Base-by-base conservation (phyloP, 2,888 invertebrate genomes). In the Parnassius smintheus region DNA sequence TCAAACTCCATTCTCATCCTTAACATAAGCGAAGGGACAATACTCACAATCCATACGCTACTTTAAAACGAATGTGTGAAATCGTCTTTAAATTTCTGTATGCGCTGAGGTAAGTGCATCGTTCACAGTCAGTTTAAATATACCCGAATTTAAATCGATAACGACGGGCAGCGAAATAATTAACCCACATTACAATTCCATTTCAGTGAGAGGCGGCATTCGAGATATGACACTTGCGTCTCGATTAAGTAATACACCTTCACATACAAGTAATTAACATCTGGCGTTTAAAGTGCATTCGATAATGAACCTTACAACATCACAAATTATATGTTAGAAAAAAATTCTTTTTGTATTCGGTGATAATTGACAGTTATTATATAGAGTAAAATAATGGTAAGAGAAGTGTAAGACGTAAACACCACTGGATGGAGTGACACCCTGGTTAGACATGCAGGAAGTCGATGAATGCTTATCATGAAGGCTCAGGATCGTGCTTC, bases 131-230 rank as follows among this genome's bases (percentile, higher is more conserved):
- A 59, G 52, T 65, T 65, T 22, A 48, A 45, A 58, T 46, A 57
- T 44, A 54, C 41, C 54, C 10, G n/a, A 49, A 46, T 56, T 65
- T 64, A 59, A 63, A 58, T 62, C 66, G 56, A 58, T 66, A 62
- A 58, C 63, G 68, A 68, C 65, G 68, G 64, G 67, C 63, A 12
- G 11, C 61, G 67, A 65, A 67, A 72, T 72, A 70, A 73, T 75
- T 75, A 74, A 75, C 75, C 75, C 66, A 70, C 69, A 72, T 74
- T 66, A 62, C 61, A 62, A 59, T 64, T 59, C 66, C 66, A 71
- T 72, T 66, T 60, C 60, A 57, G 68, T 61, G 69, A 73, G 70
- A 59, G 55, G 51, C 65, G 69, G 63, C 53, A 66, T 65, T 64
- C 55, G 56, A 41, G 62, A 57, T 65, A 59, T 64, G 51, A 59